Evolutionary conservation across 2,113 vertebrate species (phyloP).

Genomic region (Chelonoidis abingdonii): DNA sequence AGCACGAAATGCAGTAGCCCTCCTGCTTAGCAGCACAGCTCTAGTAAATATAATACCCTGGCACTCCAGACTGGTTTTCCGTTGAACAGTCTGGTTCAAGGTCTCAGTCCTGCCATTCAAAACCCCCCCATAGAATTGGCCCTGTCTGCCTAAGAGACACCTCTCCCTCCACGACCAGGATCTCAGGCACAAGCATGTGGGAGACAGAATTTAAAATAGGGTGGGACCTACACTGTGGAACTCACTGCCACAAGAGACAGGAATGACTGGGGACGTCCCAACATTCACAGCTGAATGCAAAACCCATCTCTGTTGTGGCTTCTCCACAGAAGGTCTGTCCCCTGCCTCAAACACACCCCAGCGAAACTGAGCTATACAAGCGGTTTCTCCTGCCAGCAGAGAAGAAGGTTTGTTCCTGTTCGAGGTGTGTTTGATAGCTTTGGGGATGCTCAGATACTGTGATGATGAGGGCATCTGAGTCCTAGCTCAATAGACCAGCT

Average conservation of each 20-base stretch:
- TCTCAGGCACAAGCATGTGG: neutral
- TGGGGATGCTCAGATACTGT: accelerated
- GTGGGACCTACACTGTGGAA: neutral
- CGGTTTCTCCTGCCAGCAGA: neutral
- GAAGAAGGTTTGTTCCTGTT: neutral
- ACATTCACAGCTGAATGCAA: accelerated
- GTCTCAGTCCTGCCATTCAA: neutral
- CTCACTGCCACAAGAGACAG: neutral
- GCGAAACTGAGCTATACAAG: accelerated
- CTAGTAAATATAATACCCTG: neutral
- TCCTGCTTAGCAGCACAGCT: too few relatives aligned
- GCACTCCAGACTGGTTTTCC: neutral
- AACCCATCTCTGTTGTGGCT: accelerated
- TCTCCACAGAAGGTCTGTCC: too few relatives aligned
- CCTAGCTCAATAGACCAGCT: neutral
- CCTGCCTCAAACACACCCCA: neutral
- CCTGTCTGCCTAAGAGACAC: neutral
- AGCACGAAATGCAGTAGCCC: neutral
- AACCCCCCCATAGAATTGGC: neutral
- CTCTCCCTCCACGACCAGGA: neutral
- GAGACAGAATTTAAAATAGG: neutral
- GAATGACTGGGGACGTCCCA: accelerated
- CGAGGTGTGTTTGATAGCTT: accelerated
- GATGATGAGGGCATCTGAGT: neutral
- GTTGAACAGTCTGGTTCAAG: neutral